Evolutionary conservation across 2,797 vertebrate genomes (phyloP), one percentile per base, ranked within the genome.

Genomic region (Loriculus beryllinus): DNA sequence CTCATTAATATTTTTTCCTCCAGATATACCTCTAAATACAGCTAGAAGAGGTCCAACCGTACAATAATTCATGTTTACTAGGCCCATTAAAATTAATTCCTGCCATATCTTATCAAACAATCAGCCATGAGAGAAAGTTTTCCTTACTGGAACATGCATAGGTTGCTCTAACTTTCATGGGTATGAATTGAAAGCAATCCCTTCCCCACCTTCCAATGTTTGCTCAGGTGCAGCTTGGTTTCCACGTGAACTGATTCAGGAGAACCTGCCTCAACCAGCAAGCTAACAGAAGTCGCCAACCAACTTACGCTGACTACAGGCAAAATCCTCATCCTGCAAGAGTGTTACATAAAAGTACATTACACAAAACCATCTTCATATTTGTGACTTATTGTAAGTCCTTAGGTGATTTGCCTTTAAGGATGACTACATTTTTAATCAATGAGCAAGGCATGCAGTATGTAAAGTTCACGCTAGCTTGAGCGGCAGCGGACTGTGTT

Each of bases 361-460:
- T 67, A 29, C 59, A 89, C 84, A 89, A 96, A 97, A 71, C 68
- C 84, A 84, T 92, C 94, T 86, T 63, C 90, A 65, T 91, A 39
- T 86, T 88, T 96, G 85, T 90, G 77, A 90, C 92, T 96, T 95
- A 64, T 37, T 92, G 35, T 59, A 96, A 95, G 83, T 95, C 94
- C 95, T 90, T 67, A 11, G 68, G 94, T 75, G 93, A 89, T 95
- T 95, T 95, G 92, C 77, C 97, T 98, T 95, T 96, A 96, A 97
- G 95, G 97, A 96, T 92, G 96, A 97, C 91, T 96, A 97, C 94
- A 69, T 93, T 97, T 97, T 95, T 97, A 97, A 97, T 97, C 97
- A 98, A 93, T 96, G 96, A 77, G 90, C 87, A 96, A 96, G 89
- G 88, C 94, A 72, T 79, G 85, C 69, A 51, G 78, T 86, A 90